These are phyloP conservation scores for Autographa gamma DNA, from an alignment of 2,888 invertebrate species.

Conservation along the genomic window DNA sequence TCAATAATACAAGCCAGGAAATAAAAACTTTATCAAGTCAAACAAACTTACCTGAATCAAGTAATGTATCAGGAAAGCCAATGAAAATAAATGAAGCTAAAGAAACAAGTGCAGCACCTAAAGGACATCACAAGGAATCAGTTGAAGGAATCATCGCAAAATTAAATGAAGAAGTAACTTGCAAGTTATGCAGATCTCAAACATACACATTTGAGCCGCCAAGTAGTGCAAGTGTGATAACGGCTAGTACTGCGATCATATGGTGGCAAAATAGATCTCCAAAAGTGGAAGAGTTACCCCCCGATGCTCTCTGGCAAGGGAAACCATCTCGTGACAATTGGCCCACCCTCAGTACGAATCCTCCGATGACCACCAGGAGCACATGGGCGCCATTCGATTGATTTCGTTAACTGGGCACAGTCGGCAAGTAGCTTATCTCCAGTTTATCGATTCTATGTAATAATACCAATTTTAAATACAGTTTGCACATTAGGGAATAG, in stretches of 20 bases:
- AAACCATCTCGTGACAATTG: neutral
- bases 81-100: neutral
- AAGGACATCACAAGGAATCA: neutral
- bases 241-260: neutral
- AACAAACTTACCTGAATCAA: neutral
- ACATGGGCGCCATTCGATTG: slow-evolving; percentile 2
- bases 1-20: neutral
- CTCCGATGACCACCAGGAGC: neutral
- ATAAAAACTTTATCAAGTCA: neutral
- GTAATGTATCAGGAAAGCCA: neutral
- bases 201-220: neutral
- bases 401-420: neutral
- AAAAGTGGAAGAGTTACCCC: neutral
- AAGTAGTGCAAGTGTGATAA: neutral
- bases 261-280: neutral
- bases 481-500: neutral
- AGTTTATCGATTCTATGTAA: neutral
- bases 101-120: neutral
- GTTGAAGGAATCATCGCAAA: too few species aligned
- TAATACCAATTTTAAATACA: neutral
- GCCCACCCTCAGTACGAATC: neutral
- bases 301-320: neutral
- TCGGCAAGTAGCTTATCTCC: neutral
- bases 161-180: neutral
- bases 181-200: neutral